phyloP scores from a whole-genome alignment of 2,797 vertebrate genomes.

The Acanthurus tractus region DNA sequence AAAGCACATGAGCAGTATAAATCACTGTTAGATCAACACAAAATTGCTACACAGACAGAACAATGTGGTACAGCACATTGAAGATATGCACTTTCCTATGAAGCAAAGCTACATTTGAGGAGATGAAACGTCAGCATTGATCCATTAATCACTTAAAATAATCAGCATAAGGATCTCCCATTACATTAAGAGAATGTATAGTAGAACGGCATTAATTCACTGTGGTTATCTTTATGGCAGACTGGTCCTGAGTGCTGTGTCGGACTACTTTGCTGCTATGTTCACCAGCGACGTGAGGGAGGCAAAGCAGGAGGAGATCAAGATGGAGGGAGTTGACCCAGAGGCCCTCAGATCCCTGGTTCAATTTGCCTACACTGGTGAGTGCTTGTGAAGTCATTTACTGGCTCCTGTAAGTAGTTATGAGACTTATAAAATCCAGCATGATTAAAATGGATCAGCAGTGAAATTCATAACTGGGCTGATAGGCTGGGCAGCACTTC shows the following conservation, averaged over 20 bases:
- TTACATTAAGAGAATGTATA: slow-evolving; percentile 12
- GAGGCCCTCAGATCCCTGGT: slow-evolving; percentile 94
- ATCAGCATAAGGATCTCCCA: slow-evolving; percentile 20
- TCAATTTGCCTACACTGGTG: slow-evolving; percentile 97
- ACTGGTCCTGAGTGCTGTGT: slow-evolving; percentile 94
- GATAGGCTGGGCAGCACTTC: slow-evolving; percentile 25
- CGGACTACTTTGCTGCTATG: slow-evolving; percentile 99
- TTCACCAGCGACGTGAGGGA: slow-evolving; percentile 97
- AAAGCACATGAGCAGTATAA: slow-evolving; percentile 23
- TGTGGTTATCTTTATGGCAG: slow-evolving; percentile 77
- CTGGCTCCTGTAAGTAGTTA: slow-evolving; percentile 61
- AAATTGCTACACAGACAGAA: slow-evolving; percentile 11
- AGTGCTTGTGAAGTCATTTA: slow-evolving; percentile 79
- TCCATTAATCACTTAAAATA: slow-evolving; percentile 31
- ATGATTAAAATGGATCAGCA: slow-evolving; percentile 75
- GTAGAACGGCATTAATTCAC: slow-evolving; percentile 40
- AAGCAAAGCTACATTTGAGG: slow-evolving; percentile 8
- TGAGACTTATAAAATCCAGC: slow-evolving; percentile 53
- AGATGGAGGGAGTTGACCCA: slow-evolving; percentile 97
- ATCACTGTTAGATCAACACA: slow-evolving; percentile 33
- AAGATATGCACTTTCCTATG: slow-evolving; percentile 6
- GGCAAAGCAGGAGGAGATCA: slow-evolving; percentile 97
- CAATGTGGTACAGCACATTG: slow-evolving; percentile 5
- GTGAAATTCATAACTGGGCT: slow-evolving; percentile 38
- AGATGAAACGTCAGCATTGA: slow-evolving; percentile 23